phyloP scores from a whole-genome alignment of 2,888 invertebrate species.

The Trichacis sp. region DNA sequence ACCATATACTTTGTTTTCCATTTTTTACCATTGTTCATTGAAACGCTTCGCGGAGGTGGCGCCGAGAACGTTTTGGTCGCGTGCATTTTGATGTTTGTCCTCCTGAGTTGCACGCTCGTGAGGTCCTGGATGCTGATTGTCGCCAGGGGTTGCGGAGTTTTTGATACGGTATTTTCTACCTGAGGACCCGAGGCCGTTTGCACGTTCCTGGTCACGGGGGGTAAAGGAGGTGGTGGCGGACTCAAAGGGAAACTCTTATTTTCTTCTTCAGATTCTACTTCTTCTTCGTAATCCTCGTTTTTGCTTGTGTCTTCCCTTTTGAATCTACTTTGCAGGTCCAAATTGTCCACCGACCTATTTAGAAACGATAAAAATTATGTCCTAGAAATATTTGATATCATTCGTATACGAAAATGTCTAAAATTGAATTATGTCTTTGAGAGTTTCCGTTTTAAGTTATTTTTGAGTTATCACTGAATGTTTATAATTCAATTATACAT shows the following conservation, averaged over 20 bases:
- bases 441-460: too few relatives aligned
- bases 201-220: slow-evolving; percentile 53
- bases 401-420: too few relatives aligned
- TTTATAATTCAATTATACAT: too few relatives aligned
- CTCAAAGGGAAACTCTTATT: slow-evolving; percentile 53
- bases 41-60: slow-evolving; percentile 80
- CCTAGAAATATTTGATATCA: too few relatives aligned
- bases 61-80: slow-evolving; percentile 88
- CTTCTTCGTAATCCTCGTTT: slow-evolving; percentile 15
- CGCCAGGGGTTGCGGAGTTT: slow-evolving; percentile 80
- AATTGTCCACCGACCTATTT: slow-evolving; percentile 64
- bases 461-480: too few relatives aligned
- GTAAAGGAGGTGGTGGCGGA: slow-evolving; percentile 70
- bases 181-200: slow-evolving; percentile 12
- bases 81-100: slow-evolving; percentile 78
- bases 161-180: slow-evolving; percentile 69
- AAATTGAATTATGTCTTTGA: too few relatives aligned
- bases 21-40: slow-evolving; percentile 71
- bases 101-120: slow-evolving; percentile 83
- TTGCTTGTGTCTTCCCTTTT: slow-evolving; percentile 41
- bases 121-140: slow-evolving; percentile 90
- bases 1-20: too few relatives aligned
- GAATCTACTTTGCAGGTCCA: slow-evolving; percentile 62
- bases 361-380: too few relatives aligned
- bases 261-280: slow-evolving; percentile 33